A percentile compares a stretch with the other conserved stretches of the same genome.
These are phyloP conservation scores for Tiliqua scincoides DNA, from an alignment of 2,113 vertebrate genomes.

Conservation along the genomic window DNA sequence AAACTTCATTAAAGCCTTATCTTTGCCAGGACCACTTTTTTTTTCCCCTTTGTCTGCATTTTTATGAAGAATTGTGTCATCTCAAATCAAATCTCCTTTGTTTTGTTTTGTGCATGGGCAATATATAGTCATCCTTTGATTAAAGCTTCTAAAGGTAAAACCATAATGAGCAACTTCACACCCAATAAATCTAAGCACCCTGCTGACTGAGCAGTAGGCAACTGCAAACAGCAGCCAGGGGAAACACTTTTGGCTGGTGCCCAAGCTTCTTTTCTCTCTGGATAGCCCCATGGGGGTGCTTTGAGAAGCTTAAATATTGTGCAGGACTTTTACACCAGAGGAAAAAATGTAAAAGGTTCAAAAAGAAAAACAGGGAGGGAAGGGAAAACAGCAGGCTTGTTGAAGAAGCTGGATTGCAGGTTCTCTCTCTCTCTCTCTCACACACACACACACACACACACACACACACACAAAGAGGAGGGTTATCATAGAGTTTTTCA, in stretches of 20 bases:
- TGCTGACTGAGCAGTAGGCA: constrained; percentile 6
- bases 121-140: constrained; percentile 11
- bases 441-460: not conserved
- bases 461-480: too few relatives aligned
- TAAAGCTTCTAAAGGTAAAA: constrained; percentile 27
- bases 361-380: not conserved
- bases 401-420: not conserved
- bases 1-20: constrained; percentile 65
- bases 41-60: not conserved
- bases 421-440: too few relatives aligned
- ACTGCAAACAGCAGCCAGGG: constrained; percentile 41
- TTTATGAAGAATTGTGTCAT: constrained; percentile 34
- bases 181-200: constrained; percentile 40
- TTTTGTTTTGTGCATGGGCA: not conserved
- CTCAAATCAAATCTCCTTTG: not conserved
- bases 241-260: constrained; percentile 53
- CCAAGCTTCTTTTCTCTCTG: constrained; percentile 66
- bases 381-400: not conserved
- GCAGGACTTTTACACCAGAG: constrained; percentile 52
- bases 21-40: constrained; percentile 40
- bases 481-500: not conserved
- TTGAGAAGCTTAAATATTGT: constrained; percentile 47
- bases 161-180: constrained; percentile 35
- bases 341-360: constrained; percentile 28
- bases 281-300: constrained; percentile 55